Evolutionary conservation across 2,888 invertebrate species (phyloP), one percentile per base, ranked within the genome.

Genomic region (Brachypalpus laphriformis): DNA sequence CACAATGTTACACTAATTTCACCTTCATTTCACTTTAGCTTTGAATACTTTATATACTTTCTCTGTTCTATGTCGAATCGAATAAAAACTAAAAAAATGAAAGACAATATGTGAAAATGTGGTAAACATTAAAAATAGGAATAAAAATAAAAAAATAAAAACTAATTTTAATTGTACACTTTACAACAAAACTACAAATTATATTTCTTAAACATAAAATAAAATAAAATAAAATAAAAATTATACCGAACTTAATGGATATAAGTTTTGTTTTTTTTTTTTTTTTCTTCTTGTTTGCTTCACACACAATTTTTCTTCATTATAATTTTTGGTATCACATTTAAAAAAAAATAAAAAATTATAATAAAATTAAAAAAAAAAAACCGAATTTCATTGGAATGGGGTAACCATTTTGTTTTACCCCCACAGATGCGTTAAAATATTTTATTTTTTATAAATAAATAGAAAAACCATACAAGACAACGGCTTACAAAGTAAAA

Each of bases 1-100:
- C 76, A 76, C 76, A 76, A 66, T 66, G 37, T 76, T 76, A 76
- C 56, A 37, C 76, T 76, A 68, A 66, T 45, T 66, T 75, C 20
- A 11, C 61, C 49, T 49, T 40, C n/a, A 34, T 25, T 16, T 2
- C 9, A 28, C 7, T 14, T n/a, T 25, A 68, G 25, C 2, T 40
- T 68, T 28, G n/a, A 65, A 49, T 49, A 65, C n/a, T 47, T 11
- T 11, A 6, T 34, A 18, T 34, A 18, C 7, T 47, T 47, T 8
- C 5, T 31, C 3, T 11, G 16, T 25, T 37, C 11, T 7, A 8
- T 28, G 4, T 54, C 16, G n/a, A n/a, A n/a, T 31, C 14, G 14
- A 54, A 28, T 16, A 28, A 28, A 20, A 51, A 7, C 0, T 47
- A 47, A 9, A 18, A 20, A 40, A 11, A 1, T 9, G 9, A n/a